Evolutionary conservation across 2,888 invertebrate species (phyloP), one percentile per base, ranked within the genome.

Genomic region (Protonemura montana): DNA sequence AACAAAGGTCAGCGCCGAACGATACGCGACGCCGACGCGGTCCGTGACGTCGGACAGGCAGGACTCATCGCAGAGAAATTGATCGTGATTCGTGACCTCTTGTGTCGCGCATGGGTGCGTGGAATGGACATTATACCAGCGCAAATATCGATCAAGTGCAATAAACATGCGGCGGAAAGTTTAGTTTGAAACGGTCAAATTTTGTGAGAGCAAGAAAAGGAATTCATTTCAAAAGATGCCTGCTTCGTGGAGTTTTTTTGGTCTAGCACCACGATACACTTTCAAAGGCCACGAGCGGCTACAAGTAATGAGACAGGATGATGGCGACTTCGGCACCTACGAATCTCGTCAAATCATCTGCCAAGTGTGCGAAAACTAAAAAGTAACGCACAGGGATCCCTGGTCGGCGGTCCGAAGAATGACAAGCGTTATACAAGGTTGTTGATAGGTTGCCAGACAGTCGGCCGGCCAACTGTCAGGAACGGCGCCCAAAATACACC

Each of bases 401-500:
- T 21, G 59, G 59, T 21, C 59, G 35, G 59, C 59, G 59, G 59
- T 3, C 16, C 21, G 21, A 21, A 59, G 59, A 30, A 81, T 81
- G 81, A 81, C 81, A 81, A 13, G 81, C 25, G 27, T 30, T 35
- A 10, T 29, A 81, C 81, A 81, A 81, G 81, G 81, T 81, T 81
- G 30, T 81, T 81, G 81, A 81, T 21, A 21, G 81, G 30, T 81
- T 81, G 81, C 25, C 30, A 29, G 29, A 10, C 28, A 30, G 81
- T 30, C 81, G 30, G 29, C 81, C 28, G 30, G 81, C 81, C 16
- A 13, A n/a, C 81, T 81, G 81, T 81, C 81, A 81, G 81, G 27
- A 10, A 13, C 27, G 27, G 81, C 59, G 59, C 28, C 28, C 81
- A 29, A 81, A 81, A 81, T 81, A 81, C 81, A 81, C 81, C 81